A percentile compares a stretch with the other conserved stretches of the same genome.
Evolutionary conservation across 1,140 invertebrate species (phyloP).

Genomic region (Patella vulgata): DNA sequence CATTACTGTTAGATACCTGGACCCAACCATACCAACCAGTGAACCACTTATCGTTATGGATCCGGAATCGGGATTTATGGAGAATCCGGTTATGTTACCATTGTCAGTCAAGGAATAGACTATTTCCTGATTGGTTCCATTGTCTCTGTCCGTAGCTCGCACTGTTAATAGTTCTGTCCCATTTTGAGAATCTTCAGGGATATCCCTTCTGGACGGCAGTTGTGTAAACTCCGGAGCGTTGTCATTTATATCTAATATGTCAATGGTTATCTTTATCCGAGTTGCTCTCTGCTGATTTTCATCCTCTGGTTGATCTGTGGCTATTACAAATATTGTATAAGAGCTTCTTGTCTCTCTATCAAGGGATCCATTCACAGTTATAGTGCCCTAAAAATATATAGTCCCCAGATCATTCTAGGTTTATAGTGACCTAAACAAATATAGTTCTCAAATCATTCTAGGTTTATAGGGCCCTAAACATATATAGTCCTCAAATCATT

Average conservation of each 20-base stretch:
- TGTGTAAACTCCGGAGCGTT: not conserved
- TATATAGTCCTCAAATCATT: no score
- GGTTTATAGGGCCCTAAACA: no score
- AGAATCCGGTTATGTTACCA: constrained; percentile 19
- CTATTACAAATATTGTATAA: constrained; percentile 19
- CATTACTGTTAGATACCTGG: constrained; percentile 19
- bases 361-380: constrained; percentile 4
- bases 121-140: not conserved
- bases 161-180: not conserved
- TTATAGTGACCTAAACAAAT: no score
- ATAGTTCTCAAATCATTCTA: no score
- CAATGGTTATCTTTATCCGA: not conserved
- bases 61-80: constrained; percentile 6
- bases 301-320: constrained; percentile 9
- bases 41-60: constrained; percentile 7
- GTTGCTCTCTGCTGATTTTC: constrained; percentile 5
- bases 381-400: constrained; percentile 3
- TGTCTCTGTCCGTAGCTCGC: not conserved
- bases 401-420: no score
- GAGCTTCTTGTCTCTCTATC: constrained; percentile 12
- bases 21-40: constrained; percentile 28
- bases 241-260: not conserved
- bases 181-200: not conserved
- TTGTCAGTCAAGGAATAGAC: constrained; percentile 7
- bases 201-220: not conserved